Conservation (phyloP, 2,888 invertebrate species). For the Hetaerina titia region DNA sequence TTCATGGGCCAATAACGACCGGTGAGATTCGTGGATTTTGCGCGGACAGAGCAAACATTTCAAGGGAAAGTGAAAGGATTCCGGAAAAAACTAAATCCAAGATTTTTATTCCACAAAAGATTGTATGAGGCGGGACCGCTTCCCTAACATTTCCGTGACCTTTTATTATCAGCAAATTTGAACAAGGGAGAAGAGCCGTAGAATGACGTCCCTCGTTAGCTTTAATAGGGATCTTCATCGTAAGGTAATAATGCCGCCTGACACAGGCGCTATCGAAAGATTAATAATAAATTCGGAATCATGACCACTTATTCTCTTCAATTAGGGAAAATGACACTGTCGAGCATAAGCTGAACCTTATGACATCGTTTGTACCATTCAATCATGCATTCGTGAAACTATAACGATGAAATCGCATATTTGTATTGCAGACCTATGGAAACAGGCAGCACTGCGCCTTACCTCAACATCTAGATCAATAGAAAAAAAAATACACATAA, state of each 20-base stretch:
- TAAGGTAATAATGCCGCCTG: neutral
- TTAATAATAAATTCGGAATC: no score
- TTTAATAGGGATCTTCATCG: neutral
- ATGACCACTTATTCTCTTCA: no score
- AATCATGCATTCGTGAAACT: no score
- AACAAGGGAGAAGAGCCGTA: neutral
- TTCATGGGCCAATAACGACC: neutral
- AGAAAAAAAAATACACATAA: no score
- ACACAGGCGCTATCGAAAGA: no score
- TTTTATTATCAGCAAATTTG: conserved; percentile 5
- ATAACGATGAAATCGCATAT: no score
- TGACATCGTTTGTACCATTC: no score
- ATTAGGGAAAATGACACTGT: no score
- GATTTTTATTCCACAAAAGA: neutral
- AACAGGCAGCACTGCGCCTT: no score
- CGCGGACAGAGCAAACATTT: neutral
- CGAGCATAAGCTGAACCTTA: no score
- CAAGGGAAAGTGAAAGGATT: neutral
- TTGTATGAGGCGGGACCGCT: neutral
- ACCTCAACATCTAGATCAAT: no score
- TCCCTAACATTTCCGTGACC: neutral
- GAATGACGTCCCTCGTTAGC: neutral
- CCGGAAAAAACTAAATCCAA: neutral
- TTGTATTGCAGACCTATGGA: no score
- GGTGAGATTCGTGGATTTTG: neutral